Evolutionary conservation across 2,797 vertebrate species (phyloP).

Genomic region (Spinibarbus caldwelli): DNA sequence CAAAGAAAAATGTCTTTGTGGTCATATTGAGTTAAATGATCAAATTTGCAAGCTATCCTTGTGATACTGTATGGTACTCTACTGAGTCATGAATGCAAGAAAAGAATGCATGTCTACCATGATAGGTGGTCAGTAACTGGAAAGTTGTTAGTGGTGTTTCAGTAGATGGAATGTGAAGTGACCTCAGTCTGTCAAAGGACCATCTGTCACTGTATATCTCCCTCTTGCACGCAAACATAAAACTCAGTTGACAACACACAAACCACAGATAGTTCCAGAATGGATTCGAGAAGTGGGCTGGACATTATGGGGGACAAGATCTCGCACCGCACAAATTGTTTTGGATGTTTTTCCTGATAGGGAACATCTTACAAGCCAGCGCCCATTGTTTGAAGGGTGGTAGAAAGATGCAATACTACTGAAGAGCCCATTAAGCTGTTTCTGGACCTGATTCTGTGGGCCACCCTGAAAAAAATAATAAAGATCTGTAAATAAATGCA

Average conservation of each 20-base stretch:
- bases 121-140: background rate
- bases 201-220: conserved; percentile 42
- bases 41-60: background rate
- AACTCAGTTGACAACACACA: conserved; percentile 20
- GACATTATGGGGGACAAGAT: background rate
- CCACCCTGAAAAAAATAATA: conserved; percentile 82
- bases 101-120: background rate
- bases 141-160: conserved; percentile 5
- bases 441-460: conserved; percentile 91
- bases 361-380: conserved; percentile 86
- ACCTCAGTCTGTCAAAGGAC: conserved; percentile 7
- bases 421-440: conserved; percentile 91
- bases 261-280: conserved; percentile 30
- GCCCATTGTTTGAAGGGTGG: conserved; percentile 96
- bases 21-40: background rate
- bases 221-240: conserved; percentile 38
- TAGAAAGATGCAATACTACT: conserved; percentile 96
- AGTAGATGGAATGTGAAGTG: conserved; percentile 28
- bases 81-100: background rate
- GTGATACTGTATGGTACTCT: background rate
- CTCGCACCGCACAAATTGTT: background rate
- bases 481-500: background rate
- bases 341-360: background rate
- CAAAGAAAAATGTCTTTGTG: background rate
- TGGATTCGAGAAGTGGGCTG: background rate